Percentiles rank a stretch among this genome's conserved stretches.
These are phyloP conservation scores for Epinotia demarniana DNA, from an alignment of 2,888 invertebrate genomes.

Conservation along the genomic window DNA sequence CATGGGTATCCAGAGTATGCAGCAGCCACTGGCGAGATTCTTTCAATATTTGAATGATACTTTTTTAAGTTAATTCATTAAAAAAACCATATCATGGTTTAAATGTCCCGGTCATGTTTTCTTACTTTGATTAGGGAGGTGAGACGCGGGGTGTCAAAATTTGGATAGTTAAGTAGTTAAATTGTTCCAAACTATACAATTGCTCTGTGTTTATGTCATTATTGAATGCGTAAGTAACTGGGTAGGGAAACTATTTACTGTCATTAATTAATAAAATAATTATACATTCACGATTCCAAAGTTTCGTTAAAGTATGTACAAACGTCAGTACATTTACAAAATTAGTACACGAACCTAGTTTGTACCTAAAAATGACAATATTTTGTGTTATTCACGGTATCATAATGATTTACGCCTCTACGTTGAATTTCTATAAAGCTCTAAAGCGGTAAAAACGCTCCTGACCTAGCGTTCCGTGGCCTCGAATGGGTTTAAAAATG, in stretches of 20 bases:
- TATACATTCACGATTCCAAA: neutral
- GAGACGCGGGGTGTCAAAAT: conserved; percentile 13
- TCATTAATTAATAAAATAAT: too few relatives aligned
- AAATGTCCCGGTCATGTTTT: neutral
- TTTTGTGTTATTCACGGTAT: too few relatives aligned
- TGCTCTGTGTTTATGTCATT: conserved; percentile 32
- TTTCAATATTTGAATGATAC: too few relatives aligned
- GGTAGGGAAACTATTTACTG: neutral
- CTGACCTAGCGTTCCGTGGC: too few relatives aligned
- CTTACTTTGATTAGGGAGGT: conserved; percentile 10
- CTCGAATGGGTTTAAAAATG: too few relatives aligned
- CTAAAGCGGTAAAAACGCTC: too few relatives aligned
- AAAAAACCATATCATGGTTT: neutral
- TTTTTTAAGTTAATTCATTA: too few relatives aligned
- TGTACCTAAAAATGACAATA: neutral
- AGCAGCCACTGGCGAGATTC: too few relatives aligned
- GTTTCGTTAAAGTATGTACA: neutral
- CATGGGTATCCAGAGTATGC: too few relatives aligned
- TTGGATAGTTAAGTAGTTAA: conserved; percentile 33
- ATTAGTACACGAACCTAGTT: too few relatives aligned
- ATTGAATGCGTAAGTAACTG: conserved; percentile 14
- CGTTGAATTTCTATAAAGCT: too few relatives aligned
- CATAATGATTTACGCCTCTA: too few relatives aligned
- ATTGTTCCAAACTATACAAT: conserved; percentile 29
- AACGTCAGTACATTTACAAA: neutral